Conservation (phyloP, 2,797 vertebrate genomes). For the Melanogrammus aeglefinus region DNA sequence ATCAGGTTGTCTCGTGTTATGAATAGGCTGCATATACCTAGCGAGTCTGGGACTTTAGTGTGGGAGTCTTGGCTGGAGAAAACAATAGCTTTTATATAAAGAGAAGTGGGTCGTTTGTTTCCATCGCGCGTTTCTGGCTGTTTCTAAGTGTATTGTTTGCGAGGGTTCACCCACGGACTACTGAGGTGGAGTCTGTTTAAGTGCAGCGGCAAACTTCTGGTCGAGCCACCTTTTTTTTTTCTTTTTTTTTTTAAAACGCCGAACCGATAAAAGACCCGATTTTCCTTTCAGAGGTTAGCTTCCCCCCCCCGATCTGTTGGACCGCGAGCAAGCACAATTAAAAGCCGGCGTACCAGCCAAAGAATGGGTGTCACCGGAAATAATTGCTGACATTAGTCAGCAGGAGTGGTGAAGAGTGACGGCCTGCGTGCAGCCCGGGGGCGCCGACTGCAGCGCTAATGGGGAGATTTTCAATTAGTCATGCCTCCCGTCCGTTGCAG, state of each 20-base stretch:
- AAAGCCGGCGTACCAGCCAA: slow-evolving; percentile 33
- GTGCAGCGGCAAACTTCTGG: background rate
- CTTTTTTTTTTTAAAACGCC: background rate
- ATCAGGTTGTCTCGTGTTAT: slow-evolving; percentile 12
- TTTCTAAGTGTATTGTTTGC: background rate
- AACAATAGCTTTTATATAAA: background rate
- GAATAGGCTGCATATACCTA: background rate
- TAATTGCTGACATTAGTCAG: slow-evolving; percentile 63
- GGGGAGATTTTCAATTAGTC: slow-evolving; percentile 72
- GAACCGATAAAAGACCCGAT: slow-evolving; percentile 19
- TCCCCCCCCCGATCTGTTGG: background rate
- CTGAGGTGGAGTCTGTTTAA: slow-evolving; percentile 2
- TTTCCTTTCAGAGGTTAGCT: slow-evolving; percentile 1
- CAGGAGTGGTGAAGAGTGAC: slow-evolving; percentile 36
- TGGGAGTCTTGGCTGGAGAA: background rate
- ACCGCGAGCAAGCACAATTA: slow-evolving; percentile 19
- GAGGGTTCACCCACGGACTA: no score
- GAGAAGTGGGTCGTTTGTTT: background rate
- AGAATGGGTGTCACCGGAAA: slow-evolving; percentile 33
- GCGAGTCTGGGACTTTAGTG: background rate
- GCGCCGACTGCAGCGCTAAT: slow-evolving; percentile 53
- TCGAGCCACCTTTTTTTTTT: background rate
- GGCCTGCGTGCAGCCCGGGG: slow-evolving; percentile 26
- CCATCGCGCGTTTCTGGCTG: background rate
- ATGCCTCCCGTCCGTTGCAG: slow-evolving; percentile 56